A percentile compares a stretch with the other conserved stretches of the same genome.
Conservation (phyloP, 2,113 vertebrate species). For the Dicerorhinus sumatrensis region DNA sequence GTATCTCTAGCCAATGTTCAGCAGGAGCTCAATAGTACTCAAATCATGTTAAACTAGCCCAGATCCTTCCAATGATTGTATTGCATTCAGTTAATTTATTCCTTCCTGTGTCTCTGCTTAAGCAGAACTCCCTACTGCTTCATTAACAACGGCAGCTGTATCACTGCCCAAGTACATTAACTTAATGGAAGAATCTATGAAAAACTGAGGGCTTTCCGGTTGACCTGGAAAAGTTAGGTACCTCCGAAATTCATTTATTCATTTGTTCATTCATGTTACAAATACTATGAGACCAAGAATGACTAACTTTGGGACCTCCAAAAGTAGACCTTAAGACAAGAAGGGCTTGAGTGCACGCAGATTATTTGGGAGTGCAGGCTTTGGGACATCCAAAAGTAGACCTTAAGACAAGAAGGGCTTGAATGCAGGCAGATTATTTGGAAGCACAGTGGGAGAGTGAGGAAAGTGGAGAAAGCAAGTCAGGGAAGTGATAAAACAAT, state of each 20-base stretch:
- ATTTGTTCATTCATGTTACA: neutral
- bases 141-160: neutral
- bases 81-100: neutral
- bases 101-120: neutral
- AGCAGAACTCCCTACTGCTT: neutral
- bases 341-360: accelerated
- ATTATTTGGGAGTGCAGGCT: neutral
- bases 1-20: neutral
- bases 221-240: neutral
- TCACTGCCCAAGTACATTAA: neutral
- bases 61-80: neutral
- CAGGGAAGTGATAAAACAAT: neutral
- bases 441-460: neutral
- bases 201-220: neutral
- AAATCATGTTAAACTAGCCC: neutral
- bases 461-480: neutral
- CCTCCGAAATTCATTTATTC: neutral
- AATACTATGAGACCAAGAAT: neutral
- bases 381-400: neutral
- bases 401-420: neutral
- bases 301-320: neutral
- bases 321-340: neutral
- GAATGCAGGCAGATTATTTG: neutral
- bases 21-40: neutral
- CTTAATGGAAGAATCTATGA: neutral